phyloP scores from a whole-genome alignment of 2,797 vertebrate genomes.

The Mormyrops boulengeri region DNA sequence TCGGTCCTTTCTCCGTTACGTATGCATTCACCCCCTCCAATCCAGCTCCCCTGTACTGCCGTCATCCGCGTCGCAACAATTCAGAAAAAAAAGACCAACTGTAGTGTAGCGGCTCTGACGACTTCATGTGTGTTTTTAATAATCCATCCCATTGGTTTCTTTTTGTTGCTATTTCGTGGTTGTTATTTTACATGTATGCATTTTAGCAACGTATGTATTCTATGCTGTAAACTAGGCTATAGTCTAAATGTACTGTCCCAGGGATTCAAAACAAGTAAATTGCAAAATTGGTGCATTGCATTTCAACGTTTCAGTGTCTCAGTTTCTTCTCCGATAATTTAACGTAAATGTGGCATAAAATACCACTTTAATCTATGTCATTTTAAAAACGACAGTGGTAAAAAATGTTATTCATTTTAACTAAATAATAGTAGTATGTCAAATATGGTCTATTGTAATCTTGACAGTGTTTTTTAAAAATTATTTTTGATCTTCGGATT shows the following conservation, averaged over 20 bases:
- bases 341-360: background rate
- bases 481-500: background rate
- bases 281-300: background rate
- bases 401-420: background rate
- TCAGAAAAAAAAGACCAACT: conserved; percentile 43
- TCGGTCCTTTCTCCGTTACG: conserved; percentile 64
- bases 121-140: conserved; percentile 6
- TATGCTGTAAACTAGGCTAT: background rate
- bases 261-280: background rate
- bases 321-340: background rate
- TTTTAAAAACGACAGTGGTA: background rate
- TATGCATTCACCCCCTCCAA: conserved; percentile 42
- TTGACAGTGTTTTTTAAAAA: background rate
- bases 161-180: background rate
- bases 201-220: background rate
- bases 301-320: background rate
- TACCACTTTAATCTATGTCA: background rate
- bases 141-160: conserved; percentile 17
- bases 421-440: background rate
- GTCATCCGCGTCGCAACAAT: conserved; percentile 55
- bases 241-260: background rate
- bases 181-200: background rate
- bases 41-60: conserved; percentile 42
- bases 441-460: background rate
- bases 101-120: conserved; percentile 28